A percentile compares a stretch with the other conserved stretches of the same genome.
Conservation (phyloP, 1,140 invertebrate genomes). For the Capitella teleta region DNA sequence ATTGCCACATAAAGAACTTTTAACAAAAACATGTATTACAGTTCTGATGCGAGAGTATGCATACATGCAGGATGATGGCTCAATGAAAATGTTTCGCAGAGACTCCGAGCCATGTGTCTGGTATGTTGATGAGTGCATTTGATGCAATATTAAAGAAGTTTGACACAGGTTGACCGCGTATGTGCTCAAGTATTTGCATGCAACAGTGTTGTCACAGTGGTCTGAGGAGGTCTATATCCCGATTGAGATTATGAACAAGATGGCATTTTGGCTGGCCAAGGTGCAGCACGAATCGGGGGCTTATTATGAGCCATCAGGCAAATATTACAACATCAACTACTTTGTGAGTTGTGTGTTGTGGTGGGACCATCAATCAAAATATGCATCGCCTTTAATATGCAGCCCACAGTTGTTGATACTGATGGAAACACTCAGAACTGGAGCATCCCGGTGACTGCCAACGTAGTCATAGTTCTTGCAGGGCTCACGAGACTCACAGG, state of each 20-base stretch:
- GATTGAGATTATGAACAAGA: too few relatives aligned
- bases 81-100: slow-evolving; percentile 6
- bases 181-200: slow-evolving; percentile 6
- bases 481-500: slow-evolving; percentile 2
- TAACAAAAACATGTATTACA: too few relatives aligned
- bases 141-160: background rate
- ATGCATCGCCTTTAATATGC: too few relatives aligned
- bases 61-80: slow-evolving; percentile 11
- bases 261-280: too few relatives aligned
- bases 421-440: background rate
- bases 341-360: slow-evolving; percentile 3
- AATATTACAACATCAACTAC: slow-evolving; percentile 1
- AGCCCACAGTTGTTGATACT: background rate
- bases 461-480: slow-evolving; percentile 6
- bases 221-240: too few relatives aligned
- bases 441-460: slow-evolving; percentile 8
- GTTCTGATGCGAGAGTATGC: slow-evolving; percentile 10
- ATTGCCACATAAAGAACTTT: too few relatives aligned
- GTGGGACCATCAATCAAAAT: background rate
- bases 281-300: background rate
- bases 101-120: slow-evolving; percentile 3
- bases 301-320: slow-evolving; percentile 2
- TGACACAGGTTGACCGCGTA: slow-evolving; percentile 3
- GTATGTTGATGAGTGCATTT: background rate
- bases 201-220: slow-evolving; percentile 2